Conservation (phyloP, 1,140 invertebrate species). For the Atta cephalotes region DNA sequence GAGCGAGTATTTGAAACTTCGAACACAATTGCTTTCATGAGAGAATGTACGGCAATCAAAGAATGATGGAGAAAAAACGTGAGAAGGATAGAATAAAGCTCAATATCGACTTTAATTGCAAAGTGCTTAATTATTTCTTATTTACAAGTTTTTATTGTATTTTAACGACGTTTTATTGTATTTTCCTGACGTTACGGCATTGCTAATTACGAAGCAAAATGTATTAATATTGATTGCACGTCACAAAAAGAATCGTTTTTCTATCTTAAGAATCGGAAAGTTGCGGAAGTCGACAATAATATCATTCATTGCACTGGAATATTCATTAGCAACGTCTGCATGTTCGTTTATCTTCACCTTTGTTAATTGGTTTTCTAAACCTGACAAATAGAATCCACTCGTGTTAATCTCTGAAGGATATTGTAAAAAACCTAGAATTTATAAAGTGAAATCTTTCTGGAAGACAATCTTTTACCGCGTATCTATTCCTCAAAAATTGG, state of each 20-base stretch:
- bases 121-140: conserved; percentile 14
- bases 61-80: background rate
- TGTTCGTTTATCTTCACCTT: background rate
- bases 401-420: background rate
- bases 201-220: conserved; percentile 18
- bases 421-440: background rate
- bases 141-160: background rate
- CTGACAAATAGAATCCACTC: background rate
- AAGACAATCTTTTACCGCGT: background rate
- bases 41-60: background rate
- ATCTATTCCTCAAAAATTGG: background rate
- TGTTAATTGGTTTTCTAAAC: conserved; percentile 2
- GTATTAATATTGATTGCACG: background rate
- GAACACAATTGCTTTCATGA: background rate
- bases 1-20: conserved; percentile 17
- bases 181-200: conserved; percentile 5
- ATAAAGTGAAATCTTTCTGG: conserved; percentile 2
- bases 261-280: background rate
- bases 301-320: background rate
- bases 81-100: background rate
- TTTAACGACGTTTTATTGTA: conserved; percentile 9
- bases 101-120: conserved; percentile 39
- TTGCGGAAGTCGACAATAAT: background rate
- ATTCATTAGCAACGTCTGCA: background rate
- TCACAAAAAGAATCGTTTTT: background rate